Conservation (phyloP, 2,113 vertebrate species). For the Telmatochromis sp. region DNA sequence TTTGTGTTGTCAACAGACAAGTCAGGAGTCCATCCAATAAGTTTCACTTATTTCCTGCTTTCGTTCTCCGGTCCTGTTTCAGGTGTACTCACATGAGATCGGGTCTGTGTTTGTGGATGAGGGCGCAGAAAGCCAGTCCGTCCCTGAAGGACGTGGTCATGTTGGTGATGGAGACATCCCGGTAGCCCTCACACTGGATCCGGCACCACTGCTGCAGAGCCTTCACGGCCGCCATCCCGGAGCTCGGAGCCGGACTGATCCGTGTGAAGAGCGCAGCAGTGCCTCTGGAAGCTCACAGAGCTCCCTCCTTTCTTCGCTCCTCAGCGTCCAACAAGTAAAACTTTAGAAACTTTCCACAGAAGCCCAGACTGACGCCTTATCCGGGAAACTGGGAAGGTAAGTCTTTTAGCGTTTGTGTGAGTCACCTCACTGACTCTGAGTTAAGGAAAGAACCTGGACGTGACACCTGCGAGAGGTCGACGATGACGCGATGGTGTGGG, state of each 20-base stretch:
- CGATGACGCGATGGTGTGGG: conserved; percentile 20
- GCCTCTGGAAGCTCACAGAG: not conserved
- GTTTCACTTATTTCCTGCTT: not conserved
- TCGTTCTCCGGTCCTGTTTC: not conserved
- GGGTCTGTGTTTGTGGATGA: conserved; percentile 90
- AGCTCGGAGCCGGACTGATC: not conserved
- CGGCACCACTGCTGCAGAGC: conserved; percentile 94
- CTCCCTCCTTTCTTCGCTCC: not conserved
- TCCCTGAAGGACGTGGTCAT: conserved; percentile 98
- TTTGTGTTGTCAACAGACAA: not conserved
- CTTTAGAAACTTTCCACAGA: conserved; percentile 21
- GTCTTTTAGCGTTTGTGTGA: not conserved
- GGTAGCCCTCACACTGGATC: conserved; percentile 85
- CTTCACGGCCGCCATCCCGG: conserved; percentile 82
- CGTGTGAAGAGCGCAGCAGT: not conserved
- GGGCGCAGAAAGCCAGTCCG: conserved; percentile 93
- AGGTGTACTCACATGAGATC: conserved; percentile 87
- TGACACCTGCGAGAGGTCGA: conserved; percentile 45
- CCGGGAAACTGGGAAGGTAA: not conserved
- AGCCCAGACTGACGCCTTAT: not conserved
- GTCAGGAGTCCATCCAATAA: not conserved
- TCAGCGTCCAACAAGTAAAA: not conserved
- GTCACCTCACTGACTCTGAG: not conserved
- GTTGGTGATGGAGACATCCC: conserved; percentile 86
- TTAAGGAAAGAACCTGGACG: not conserved